These are phyloP conservation scores for Baryphthengus martii DNA, from an alignment of 2,113 vertebrate species.

Conservation along the genomic window DNA sequence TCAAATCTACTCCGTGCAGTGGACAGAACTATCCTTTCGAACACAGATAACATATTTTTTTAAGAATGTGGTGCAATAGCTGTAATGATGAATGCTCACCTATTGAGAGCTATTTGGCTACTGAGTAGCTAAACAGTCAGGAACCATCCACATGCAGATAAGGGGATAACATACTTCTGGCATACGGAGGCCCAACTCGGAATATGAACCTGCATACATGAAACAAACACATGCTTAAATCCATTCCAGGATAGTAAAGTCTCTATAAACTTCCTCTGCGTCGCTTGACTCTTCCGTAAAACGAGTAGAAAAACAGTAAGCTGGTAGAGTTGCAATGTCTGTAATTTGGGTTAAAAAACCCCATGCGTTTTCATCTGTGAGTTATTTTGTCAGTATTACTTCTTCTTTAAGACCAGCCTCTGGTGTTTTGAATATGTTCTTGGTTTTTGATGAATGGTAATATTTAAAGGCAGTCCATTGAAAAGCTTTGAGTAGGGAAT, in stretches of 20 bases:
- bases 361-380: accelerated
- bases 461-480: background rate
- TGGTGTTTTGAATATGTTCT: background rate
- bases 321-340: background rate
- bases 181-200: background rate
- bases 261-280: background rate
- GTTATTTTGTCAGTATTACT: background rate
- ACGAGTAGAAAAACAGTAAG: background rate
- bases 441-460: background rate
- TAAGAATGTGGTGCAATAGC: background rate
- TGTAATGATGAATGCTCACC: background rate
- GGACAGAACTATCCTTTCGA: background rate
- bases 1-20: background rate
- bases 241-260: background rate
- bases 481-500: background rate
- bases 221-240: background rate
- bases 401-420: background rate
- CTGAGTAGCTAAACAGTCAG: background rate
- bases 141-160: background rate
- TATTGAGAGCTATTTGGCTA: background rate
- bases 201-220: background rate
- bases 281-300: background rate
- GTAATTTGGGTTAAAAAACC: background rate
- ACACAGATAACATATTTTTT: background rate
- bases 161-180: background rate